These are phyloP conservation scores for Oenanthe oenanthe DNA, from an alignment of 2,113 vertebrate genomes.

Conservation along the genomic window DNA sequence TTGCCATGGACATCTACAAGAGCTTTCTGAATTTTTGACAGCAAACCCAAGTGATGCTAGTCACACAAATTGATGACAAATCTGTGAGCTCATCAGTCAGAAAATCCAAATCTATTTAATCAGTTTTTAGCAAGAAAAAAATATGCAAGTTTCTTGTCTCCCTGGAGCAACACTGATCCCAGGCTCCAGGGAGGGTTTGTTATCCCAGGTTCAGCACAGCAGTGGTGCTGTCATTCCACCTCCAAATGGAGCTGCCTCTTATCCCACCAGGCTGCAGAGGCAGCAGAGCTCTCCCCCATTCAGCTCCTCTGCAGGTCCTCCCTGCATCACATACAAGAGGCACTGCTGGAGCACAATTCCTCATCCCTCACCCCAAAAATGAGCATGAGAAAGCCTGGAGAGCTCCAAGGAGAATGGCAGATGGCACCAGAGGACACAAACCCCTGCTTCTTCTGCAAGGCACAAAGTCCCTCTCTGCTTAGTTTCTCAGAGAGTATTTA, in stretches of 20 bases:
- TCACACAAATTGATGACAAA: background rate
- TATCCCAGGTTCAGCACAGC: background rate
- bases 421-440: background rate
- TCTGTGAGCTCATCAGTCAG: background rate
- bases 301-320: background rate
- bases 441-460: background rate
- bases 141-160: background rate
- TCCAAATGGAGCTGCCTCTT: background rate
- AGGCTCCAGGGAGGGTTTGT: background rate
- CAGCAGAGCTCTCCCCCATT: background rate
- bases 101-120: background rate
- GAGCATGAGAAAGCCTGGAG: background rate
- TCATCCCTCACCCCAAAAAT: background rate
- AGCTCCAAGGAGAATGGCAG: background rate
- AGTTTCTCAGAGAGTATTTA: background rate
- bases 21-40: background rate
- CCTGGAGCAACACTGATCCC: background rate
- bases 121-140: background rate
- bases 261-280: background rate
- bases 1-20: background rate
- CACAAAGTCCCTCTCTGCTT: background rate
- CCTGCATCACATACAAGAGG: background rate
- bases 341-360: background rate
- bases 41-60: background rate
- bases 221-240: background rate